phyloP scores from a whole-genome alignment of 2,888 invertebrate species.

The Archips xylosteana region DNA sequence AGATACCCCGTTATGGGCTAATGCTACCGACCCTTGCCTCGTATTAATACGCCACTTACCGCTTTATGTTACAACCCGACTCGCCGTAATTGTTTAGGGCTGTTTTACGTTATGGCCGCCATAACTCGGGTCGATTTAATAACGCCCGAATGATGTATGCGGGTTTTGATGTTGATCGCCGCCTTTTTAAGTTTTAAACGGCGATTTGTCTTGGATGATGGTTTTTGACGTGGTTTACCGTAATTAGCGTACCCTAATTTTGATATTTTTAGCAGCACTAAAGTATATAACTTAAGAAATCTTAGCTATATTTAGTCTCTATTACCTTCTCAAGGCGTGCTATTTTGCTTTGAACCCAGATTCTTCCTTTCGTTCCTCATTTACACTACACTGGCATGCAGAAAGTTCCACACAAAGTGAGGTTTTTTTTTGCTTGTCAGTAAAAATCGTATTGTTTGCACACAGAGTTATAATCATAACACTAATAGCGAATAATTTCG shows the following conservation, averaged over 20 bases:
- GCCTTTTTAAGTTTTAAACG: constrained; percentile 28
- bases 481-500: neutral
- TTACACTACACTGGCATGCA: too few species aligned
- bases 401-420: too few species aligned
- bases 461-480: neutral
- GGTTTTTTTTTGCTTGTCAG: too few species aligned
- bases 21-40: constrained; percentile 25
- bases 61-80: constrained; percentile 65
- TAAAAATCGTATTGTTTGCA: neutral
- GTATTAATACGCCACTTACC: constrained; percentile 62
- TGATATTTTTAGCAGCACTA: too few species aligned
- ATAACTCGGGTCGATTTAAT: constrained; percentile 63
- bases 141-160: constrained; percentile 50
- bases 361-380: too few species aligned
- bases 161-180: constrained; percentile 32
- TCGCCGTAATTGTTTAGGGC: constrained; percentile 79
- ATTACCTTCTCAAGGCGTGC: too few species aligned
- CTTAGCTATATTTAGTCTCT: neutral
- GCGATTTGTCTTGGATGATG: constrained; percentile 20
- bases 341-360: too few species aligned
- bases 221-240: neutral
- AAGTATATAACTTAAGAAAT: neutral
- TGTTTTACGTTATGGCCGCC: constrained; percentile 65
- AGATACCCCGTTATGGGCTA: constrained; percentile 62
- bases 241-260: neutral